Evolutionary conservation across 35 echinoderm and acorn worm species (phyloP).

Genomic region (Anneissia japonica): DNA sequence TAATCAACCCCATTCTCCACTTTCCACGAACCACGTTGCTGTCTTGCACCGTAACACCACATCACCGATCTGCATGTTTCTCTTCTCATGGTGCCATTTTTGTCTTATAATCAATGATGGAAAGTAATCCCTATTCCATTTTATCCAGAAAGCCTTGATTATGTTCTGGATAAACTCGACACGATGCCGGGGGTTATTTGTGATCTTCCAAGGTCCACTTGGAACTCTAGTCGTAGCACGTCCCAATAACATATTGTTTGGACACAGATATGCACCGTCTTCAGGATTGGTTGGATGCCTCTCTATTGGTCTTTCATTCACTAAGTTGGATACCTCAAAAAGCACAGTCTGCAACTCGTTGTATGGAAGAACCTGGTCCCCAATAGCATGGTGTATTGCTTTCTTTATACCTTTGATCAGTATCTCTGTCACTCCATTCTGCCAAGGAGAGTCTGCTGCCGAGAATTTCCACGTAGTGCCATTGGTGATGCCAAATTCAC

Average conservation of each 20-base stretch:
- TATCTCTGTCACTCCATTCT: too few species aligned
- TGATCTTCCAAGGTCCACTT: too few species aligned
- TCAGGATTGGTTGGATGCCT: conserved; percentile 30
- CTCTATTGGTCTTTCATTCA: conserved; percentile 34
- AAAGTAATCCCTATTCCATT: background rate
- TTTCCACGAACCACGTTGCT: conserved; percentile 6
- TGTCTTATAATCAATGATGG: background rate
- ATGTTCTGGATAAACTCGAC: too few species aligned
- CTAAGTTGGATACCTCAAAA: conserved; percentile 26
- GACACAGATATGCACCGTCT: too few species aligned
- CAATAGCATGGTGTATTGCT: conserved; percentile 11
- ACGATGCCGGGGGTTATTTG: too few species aligned
- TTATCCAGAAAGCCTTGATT: background rate
- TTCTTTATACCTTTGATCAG: too few species aligned
- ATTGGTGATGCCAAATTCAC: too few species aligned
- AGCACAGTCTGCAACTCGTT: conserved; percentile 32
- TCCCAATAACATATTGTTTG: too few species aligned
- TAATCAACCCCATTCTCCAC: background rate
- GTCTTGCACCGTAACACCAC: conserved; percentile 21
- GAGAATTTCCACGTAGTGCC: too few species aligned
- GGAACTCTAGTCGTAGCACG: too few species aligned
- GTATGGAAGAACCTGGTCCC: conserved; percentile 15
- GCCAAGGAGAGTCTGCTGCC: too few species aligned
- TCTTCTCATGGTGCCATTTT: background rate
- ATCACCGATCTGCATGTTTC: conserved; percentile 10